Conservation (phyloP, 2,797 vertebrate species). For the Phataginus tetradactyla region DNA sequence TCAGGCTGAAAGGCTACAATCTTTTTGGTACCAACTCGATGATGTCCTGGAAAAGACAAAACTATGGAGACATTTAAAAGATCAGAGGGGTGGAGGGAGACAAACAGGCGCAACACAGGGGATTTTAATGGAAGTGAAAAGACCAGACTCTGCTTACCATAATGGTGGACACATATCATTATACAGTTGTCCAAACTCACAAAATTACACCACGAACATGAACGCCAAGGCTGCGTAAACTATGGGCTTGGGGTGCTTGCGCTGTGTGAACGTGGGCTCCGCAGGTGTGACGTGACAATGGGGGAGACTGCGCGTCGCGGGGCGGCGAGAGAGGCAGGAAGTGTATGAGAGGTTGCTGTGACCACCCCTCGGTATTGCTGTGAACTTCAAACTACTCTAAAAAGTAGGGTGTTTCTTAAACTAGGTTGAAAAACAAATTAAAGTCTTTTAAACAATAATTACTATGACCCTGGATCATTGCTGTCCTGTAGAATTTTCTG, state of each 20-base stretch:
- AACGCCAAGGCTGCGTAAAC: background rate
- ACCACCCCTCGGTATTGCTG: background rate
- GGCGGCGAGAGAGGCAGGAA: background rate
- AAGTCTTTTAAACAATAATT: background rate
- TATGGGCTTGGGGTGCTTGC: background rate
- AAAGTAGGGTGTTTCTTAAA: background rate
- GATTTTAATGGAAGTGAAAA: background rate
- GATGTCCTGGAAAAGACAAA: background rate
- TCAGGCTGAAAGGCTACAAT: background rate
- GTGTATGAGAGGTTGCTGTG: background rate
- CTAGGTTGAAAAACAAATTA: background rate
- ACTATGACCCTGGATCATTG: background rate
- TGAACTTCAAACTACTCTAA: background rate
- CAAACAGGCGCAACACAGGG: background rate
- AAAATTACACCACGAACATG: background rate
- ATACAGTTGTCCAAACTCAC: background rate
- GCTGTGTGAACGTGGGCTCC: background rate
- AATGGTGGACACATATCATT: background rate
- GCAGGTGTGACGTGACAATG: background rate
- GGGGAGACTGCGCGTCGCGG: fast-evolving
- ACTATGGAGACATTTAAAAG: background rate
- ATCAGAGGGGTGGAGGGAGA: too few relatives aligned
- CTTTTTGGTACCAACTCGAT: background rate
- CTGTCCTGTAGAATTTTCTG: background rate
- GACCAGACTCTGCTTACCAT: background rate